Base-by-base conservation (phyloP, 2,888 invertebrate genomes). In the Perdita meconis region DNA sequence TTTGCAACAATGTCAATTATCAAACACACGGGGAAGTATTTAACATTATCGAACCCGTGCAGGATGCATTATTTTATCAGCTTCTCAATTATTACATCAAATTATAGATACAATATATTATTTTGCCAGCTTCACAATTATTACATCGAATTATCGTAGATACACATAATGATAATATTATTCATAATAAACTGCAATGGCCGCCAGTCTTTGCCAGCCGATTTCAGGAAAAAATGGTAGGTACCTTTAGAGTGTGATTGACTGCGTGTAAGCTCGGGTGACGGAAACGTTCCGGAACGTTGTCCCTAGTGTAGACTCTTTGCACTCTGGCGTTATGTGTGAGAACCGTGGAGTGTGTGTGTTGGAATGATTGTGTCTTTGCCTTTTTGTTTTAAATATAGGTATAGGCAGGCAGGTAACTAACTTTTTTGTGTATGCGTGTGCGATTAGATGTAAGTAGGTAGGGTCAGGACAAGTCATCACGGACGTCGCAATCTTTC, bases 151-250 rank as follows among this genome's bases (percentile, higher is more conserved):
- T n/a, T 13, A 40, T n/a, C 13, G 13, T n/a, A 0, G 5, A n/a
- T n/a, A 40, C 26, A 24, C 5, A 1, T 26, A 19, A 5, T 8
- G 12, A 13, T 5, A 24, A 26, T 26, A 2, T 6, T 13, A 13
- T 24, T 5, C 5, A 51, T 51, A 16, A 4, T 30, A 13, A 51
- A 6, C 38, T 22, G 26, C 36, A 63, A 63, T 63, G 63, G 24
- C 38, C 24, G 26, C 36, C 44, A 53, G 13, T 24, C 56, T 12
- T 64, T 34, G 44, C 24, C 56, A 38, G 19, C 36, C 56, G 56
- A 66, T 66, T 66, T 26, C 26, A 66, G 47, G 24, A 16, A 19
- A n/a, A 61, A 66, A 34, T 26, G 36, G 47, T 57, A 66, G 13
- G 56, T 66, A 66, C 10, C 10, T 13, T 66, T 47, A 57, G 47